Conservation (phyloP, 1,140 invertebrate species). For the Bombus pascuorum region DNA sequence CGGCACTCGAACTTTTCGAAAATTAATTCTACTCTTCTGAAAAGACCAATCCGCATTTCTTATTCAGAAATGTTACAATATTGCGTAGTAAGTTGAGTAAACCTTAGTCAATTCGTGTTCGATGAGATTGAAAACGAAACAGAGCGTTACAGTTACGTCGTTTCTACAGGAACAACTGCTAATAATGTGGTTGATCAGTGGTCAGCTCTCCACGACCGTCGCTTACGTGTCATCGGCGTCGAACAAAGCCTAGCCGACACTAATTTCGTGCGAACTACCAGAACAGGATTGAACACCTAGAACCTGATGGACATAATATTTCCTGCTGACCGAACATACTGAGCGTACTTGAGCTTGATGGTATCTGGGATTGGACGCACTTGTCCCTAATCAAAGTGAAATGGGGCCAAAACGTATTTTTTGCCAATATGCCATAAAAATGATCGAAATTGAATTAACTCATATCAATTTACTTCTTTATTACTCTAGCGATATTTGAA, state of each 20-base stretch:
- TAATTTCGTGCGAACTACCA: constrained; percentile 70
- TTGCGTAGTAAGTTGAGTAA: too few relatives aligned
- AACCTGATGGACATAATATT: constrained; percentile 75
- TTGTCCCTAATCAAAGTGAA: constrained; percentile 67
- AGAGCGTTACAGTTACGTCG: not conserved
- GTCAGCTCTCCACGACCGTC: constrained; percentile 64
- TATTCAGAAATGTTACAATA: too few relatives aligned
- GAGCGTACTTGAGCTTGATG: constrained; percentile 38
- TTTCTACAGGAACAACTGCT: constrained; percentile 50
- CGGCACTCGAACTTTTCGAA: too few relatives aligned
- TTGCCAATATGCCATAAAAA: not conserved
- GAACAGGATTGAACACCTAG: constrained; percentile 64
- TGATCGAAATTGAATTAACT: not conserved
- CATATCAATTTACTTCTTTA: not conserved
- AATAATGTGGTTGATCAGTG: constrained; percentile 66
- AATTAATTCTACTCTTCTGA: too few relatives aligned
- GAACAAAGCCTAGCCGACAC: constrained; percentile 54
- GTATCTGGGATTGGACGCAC: constrained; percentile 63
- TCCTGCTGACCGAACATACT: constrained; percentile 59
- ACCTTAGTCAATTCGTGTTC: too few relatives aligned
- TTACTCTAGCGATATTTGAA: not conserved
- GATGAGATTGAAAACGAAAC: not conserved
- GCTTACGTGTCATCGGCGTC: constrained; percentile 73
- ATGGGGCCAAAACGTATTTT: constrained; percentile 33
- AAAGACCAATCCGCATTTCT: too few relatives aligned